Evolutionary conservation across 2,888 invertebrate genomes (phyloP), one percentile per base, ranked within the genome.

Genomic region (Drosophila affinis): DNA sequence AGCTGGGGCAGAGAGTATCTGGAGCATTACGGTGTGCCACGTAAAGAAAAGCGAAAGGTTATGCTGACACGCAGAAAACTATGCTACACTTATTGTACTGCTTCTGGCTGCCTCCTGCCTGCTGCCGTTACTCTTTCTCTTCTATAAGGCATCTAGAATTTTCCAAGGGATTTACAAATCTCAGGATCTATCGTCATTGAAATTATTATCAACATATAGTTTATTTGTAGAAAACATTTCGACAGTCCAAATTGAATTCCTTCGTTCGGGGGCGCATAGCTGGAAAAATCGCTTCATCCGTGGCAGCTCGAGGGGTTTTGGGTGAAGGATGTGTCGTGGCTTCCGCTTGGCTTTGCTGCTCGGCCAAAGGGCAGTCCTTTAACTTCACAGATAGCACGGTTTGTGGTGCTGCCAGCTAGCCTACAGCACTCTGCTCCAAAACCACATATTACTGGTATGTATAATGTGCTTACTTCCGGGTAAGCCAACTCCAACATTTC

Each of bases 1-100:
- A 1, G 1, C 24, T 0, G 24, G 29, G 9, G 29, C 52, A 47
- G 21, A 21, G 21, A 17, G n/a, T 29, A 14, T 29, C 29, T 55
- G 45, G 6, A 24, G 12, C n/a, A 45, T 21, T 5, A 32, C 32
- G 21, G 32, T 32, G 14, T 24, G 39, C 52, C 10, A 51, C 34
- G 39, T 34, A 59, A 48, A 55, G 45, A 62, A 72, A 61, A 76
- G 69, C 46, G 63, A 75, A 75, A 78, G 84, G 78, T 84, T 32
- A 62, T 47, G 62, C 39, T 46, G 63, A 34, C 46, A 62, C 57
- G 69, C 73, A 62, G 62, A 78, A 76, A 83, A 86, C 72, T 74
- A 80, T 83, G 72, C 78, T 54, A 72, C 48, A 46, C 24, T 57
- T 62, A 71, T 71, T 57, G 44, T 39, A 14, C 39, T 46, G 12